Evolutionary conservation across 1,140 invertebrate species (phyloP).

Genomic region (Paraescarpia echinospica): DNA sequence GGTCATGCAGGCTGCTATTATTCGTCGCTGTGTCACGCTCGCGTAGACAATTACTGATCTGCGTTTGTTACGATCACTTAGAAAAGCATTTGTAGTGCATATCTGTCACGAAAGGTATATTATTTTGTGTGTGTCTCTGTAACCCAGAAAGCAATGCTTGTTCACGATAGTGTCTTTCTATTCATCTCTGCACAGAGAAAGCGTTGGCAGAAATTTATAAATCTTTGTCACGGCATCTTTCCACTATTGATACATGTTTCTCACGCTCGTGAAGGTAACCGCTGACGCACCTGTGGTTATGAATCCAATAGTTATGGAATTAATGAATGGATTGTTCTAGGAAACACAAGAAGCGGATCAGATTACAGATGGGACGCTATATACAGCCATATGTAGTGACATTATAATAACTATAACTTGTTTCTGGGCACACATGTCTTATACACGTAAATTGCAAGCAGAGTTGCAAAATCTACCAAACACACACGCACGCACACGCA

Average conservation of each 20-base stretch:
- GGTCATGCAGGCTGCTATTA: background rate
- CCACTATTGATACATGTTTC: background rate
- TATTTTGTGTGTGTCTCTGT: background rate
- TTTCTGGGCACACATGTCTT: no score
- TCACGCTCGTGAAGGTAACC: background rate
- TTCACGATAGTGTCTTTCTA: background rate
- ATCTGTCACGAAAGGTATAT: background rate
- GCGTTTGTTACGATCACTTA: background rate
- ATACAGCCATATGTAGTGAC: no score
- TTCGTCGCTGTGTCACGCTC: background rate
- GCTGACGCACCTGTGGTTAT: background rate
- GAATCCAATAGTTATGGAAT: background rate
- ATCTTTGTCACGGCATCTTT: background rate
- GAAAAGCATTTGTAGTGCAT: background rate
- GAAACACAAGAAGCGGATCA: background rate
- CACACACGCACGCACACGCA: no score
- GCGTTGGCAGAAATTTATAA: background rate
- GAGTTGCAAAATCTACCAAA: no score
- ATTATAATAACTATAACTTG: no score
- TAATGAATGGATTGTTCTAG: background rate
- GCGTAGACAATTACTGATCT: background rate
- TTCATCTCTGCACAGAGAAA: background rate
- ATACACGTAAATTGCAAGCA: no score
- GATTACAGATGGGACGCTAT: background rate
- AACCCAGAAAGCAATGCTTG: background rate